Percentiles rank a stretch among this genome's conserved stretches.
These are phyloP conservation scores for Ceyx cyanopectus DNA, from an alignment of 2,113 vertebrate genomes.

Conservation along the genomic window DNA sequence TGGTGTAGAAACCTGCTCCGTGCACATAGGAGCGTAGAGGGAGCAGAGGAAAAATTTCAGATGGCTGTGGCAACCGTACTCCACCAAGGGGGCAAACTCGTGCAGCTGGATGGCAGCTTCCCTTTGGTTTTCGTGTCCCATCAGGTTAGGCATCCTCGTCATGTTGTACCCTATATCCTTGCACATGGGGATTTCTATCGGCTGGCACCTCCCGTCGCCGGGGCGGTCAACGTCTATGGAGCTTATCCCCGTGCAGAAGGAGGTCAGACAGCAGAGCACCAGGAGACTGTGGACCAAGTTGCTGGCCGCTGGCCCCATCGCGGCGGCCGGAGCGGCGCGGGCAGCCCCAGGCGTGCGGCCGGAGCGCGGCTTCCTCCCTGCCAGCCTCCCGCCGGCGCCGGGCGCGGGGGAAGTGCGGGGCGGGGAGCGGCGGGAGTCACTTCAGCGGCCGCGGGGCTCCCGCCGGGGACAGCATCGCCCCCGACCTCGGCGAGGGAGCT, in stretches of 20 bases:
- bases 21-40: slow-evolving; percentile 97
- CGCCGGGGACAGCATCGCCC: neutral
- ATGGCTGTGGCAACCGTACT: slow-evolving; percentile 94
- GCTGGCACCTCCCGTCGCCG: slow-evolving; percentile 90
- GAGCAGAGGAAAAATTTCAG: slow-evolving; percentile 97
- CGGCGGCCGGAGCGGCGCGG: neutral
- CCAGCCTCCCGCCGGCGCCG: neutral
- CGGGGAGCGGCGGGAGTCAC: neutral
- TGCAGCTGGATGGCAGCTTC: slow-evolving; percentile 93
- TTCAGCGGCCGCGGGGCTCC: neutral
- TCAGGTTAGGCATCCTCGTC: slow-evolving; percentile 96
- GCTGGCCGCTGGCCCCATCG: neutral
- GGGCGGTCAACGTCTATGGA: slow-evolving; percentile 91
- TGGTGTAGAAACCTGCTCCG: slow-evolving; percentile 95
- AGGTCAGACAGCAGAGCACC: slow-evolving; percentile 47
- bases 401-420: neutral
- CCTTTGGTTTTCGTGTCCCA: slow-evolving; percentile 92
- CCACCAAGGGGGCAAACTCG: slow-evolving; percentile 95
- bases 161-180: slow-evolving; percentile 98
- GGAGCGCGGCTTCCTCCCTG: neutral
- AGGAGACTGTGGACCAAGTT: neutral
- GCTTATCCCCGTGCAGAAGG: slow-evolving; percentile 83
- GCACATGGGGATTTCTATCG: slow-evolving; percentile 94
- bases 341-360: neutral
- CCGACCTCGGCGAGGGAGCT: neutral